Base-by-base conservation (phyloP, 2,888 invertebrate species). In the Creontiades dilutus region DNA sequence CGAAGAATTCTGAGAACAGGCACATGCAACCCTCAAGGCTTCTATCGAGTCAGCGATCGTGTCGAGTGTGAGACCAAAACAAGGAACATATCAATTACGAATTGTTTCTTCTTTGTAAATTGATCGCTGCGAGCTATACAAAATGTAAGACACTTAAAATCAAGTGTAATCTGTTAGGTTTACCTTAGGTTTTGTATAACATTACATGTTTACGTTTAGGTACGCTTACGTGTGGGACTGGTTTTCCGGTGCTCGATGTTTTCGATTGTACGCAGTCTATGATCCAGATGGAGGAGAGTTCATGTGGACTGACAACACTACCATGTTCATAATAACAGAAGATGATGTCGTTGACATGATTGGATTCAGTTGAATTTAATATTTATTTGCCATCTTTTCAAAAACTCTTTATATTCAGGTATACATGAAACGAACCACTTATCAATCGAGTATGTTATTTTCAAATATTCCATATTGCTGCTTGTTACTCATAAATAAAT, bases 281-380 rank as follows among this genome's bases (percentile, higher is more conserved):
- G 84, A 75, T 16, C 89, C 89, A 0, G 89, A 91, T 47, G 87
- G 89, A 46, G 89, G 90, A 3, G 90, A 87, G 14, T 80, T 91
- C 46, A 52, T 91, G 16, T 90, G 89, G 55, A 57, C 89, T 13
- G 86, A 91, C 23, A 85, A 90, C 3, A 91, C 88, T 0, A 90
- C 84, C 47, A 37, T 91, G 19, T 27, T 91, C 48, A 68, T 91
- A 13, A 90, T 89, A n/a, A 86, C 89, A n/a, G 90, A 89, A 78
- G 75, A 75, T 7, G 86, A 85, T 12, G 86, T 90, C 16, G 52
- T 91, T 3, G 90, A 91, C 28, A 91, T 91, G 91, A 86, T 90
- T 7, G 90, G 90, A 27, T 91, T 89, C 86, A 86, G 90, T 87
- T 90, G 37, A 47, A 82, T 11, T 68, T 5, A 1, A 11, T 23